These are phyloP conservation scores for Anguilla pacifica DNA, from an alignment of 2,797 vertebrate species.

Conservation along the genomic window DNA sequence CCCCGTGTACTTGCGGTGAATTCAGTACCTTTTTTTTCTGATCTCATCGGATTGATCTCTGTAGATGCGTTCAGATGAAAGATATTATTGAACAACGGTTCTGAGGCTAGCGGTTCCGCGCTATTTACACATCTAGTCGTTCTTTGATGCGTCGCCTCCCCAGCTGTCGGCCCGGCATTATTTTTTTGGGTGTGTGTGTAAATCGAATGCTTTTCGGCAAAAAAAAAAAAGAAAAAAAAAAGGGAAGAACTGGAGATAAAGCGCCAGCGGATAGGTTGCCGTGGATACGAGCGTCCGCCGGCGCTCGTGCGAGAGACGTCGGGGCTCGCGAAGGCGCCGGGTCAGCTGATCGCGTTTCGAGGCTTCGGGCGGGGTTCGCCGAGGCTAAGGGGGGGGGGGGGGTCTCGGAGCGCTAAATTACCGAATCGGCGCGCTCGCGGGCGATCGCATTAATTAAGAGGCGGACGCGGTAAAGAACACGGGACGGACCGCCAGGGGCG, in stretches of 20 bases:
- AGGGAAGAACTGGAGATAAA: slow-evolving; percentile 5
- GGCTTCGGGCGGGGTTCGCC: background rate
- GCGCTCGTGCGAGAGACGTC: too few relatives aligned
- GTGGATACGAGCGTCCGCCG: background rate
- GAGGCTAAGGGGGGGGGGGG: background rate
- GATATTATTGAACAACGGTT: background rate
- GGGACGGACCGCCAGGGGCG: background rate
- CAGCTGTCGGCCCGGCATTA: background rate
- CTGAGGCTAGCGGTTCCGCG: background rate
- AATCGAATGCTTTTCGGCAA: background rate
- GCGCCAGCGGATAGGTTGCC: background rate
- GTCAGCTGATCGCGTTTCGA: background rate
- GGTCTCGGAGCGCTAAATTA: background rate
- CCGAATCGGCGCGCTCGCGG: background rate
- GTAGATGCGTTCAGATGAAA: slow-evolving; percentile 10
- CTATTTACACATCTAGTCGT: slow-evolving; percentile 15
- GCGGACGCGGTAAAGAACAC: background rate
- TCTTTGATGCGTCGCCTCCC: slow-evolving; percentile 6
- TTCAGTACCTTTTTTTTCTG: background rate
- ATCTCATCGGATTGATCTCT: slow-evolving; percentile 11
- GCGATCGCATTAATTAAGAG: background rate
- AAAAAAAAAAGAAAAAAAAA: background rate
- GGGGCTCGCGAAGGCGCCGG: background rate
- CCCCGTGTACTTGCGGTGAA: background rate
- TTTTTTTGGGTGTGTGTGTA: background rate